Evolutionary conservation across 2,797 vertebrate species (phyloP), one percentile per base, ranked within the genome.

Genomic region (Gallinago solitaria): DNA sequence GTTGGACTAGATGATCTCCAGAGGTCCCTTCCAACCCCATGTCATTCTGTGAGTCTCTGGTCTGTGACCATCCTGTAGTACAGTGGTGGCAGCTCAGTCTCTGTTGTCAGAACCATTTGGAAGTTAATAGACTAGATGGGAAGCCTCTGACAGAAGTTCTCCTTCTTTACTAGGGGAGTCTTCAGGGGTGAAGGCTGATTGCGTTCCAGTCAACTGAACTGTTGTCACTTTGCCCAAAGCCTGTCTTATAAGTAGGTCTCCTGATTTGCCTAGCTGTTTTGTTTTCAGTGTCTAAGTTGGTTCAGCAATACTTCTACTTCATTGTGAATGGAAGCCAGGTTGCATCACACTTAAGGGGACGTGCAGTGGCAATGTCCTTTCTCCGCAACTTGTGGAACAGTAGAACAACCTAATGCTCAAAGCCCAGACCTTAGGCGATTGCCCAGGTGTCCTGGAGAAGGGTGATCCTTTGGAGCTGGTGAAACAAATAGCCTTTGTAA

Each of bases 101-200:
- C n/a, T 91, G 15, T 57, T 67, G 9, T 51, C 50, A 65, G 59
- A 2, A 3, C 5, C 4, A 2, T 24, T 30, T 84, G 41, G 21
- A 78, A 43, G 21, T 37, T 79, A 41, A 16, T 30, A 12, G 20
- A 27, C 7, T 57, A 33, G 7, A 23, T 65, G 23, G 25, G 18
- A 76, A 65, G 20, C 27, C 47, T 89, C 33, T 75, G 25, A 23
- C 75, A 14, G 5, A 54, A 48, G 9, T 32, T 75, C 92, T 6
- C 3, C 4, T 35, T 70, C 15, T 71, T 7, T 30, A 4, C 18
- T 2, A 0, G 1, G 30, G 13, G 5, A 78, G 25, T 41, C 27
- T 76, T 8, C 30, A 61, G 54, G 61, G 9, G 9, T 2, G 2
- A 81, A 89, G 24, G n/a, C n/a, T 91, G 51, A 43, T n/a, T 69